Evolutionary conservation across 2,113 vertebrate genomes (phyloP), one percentile per base, ranked within the genome.

Genomic region (Leucopsar rothschildi): DNA sequence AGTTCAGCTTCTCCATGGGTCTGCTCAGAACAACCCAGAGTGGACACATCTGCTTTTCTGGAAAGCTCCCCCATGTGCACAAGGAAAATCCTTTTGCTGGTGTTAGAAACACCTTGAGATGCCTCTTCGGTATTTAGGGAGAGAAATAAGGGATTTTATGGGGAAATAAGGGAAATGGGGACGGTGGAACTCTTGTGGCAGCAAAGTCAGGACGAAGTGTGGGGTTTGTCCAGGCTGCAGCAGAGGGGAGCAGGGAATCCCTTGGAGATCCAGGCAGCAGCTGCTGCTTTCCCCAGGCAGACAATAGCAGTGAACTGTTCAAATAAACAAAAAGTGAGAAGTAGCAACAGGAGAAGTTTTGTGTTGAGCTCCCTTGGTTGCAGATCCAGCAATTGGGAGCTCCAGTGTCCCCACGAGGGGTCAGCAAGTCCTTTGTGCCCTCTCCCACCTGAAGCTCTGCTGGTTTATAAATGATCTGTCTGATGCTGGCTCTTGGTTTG

Each of bases 141-240:
- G 53, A 78, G 53, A 75, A 71, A 24, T 15, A 10, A 28, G 15
- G 27, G 52, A 1, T 35, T 3, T 0, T 5, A 1, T 22, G 24
- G 61, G 53, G 53, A 29, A 20, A 14, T 4, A 11, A 57, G 31
- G 35, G 82, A 20, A 27, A 11, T 13, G 5, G 19, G 76, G 16
- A 4, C 4, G 7, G 55, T 53, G 66, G 65, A 10, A 8, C 24
- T 33, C 49, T 10, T 4, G 0, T 0, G 24, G 70, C 75, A 23
- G 49, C 78, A 4, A 3, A 31, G n/a, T 3, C 16, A 20, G 50
- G 76, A 4, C 0, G 0, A 12, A 15, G 47, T 1, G 4, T 2
- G 25, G 3, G 52, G 6, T 13, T 44, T 44, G 42, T 28, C 35
- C 53, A 14, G 45, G 47, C 79, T 13, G 28, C 61, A 21, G 52